phyloP scores from a whole-genome alignment of 2,888 invertebrate genomes.

The Drosophila tanythrix region DNA sequence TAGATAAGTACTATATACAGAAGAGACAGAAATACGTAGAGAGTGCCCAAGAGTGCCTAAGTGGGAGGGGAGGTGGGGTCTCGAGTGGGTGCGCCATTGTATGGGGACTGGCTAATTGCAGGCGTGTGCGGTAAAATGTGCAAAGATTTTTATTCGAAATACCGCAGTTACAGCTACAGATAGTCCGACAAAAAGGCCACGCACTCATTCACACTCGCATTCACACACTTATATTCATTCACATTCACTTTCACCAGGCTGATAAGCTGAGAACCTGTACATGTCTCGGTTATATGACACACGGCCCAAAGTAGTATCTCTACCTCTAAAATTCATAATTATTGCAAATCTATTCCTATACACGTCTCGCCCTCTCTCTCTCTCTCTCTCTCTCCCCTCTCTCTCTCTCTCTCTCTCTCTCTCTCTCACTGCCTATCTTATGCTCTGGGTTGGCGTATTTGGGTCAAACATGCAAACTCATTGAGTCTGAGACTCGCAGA shows the following conservation, averaged over 20 bases:
- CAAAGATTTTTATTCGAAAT: slow-evolving; percentile 35
- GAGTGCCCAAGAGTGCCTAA: background rate
- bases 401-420: slow-evolving; percentile 14
- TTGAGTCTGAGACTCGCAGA: slow-evolving; percentile 49
- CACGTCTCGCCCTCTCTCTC: background rate
- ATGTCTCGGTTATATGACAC: slow-evolving; percentile 24
- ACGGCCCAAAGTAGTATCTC: slow-evolving; percentile 14
- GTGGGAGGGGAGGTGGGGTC: background rate
- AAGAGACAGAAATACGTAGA: slow-evolving; percentile 7
- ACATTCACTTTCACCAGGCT: slow-evolving; percentile 72
- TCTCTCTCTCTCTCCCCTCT: slow-evolving; percentile 28
- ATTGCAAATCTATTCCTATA: slow-evolving; percentile 24
- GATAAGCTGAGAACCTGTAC: slow-evolving; percentile 64
- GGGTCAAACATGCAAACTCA: slow-evolving; percentile 80
- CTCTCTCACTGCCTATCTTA: slow-evolving; percentile 18
- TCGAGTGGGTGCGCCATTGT: slow-evolving; percentile 45
- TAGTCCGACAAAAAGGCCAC: slow-evolving; percentile 44
- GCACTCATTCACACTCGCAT: slow-evolving; percentile 54
- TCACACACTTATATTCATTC: slow-evolving; percentile 13
- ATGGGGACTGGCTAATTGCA: slow-evolving; percentile 50
- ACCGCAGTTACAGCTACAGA: slow-evolving; percentile 32
- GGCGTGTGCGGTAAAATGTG: slow-evolving; percentile 37
- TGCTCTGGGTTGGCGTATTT: slow-evolving; percentile 58
- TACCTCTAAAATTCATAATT: slow-evolving; percentile 55
- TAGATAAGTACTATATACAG: slow-evolving; percentile 34